Percentiles rank a stretch among this genome's conserved stretches.
phyloP scores from a whole-genome alignment of 1,140 invertebrate species.

The Drosophila lacteicornis region DNA sequence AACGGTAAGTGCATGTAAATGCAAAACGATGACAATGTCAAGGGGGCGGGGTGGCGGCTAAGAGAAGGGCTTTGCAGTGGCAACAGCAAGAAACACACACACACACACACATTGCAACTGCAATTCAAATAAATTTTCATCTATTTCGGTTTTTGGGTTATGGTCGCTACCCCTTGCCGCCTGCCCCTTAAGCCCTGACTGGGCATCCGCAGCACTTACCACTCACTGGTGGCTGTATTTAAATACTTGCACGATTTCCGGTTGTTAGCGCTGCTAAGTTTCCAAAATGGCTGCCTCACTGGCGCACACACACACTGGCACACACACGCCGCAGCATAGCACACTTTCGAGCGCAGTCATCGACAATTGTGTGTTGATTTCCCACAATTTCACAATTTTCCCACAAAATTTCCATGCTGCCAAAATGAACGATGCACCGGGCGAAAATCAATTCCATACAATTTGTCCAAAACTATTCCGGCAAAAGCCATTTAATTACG shows the following conservation, averaged over 20 bases:
- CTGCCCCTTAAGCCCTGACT: neutral
- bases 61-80: neutral
- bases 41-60: neutral
- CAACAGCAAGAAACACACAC: conserved; percentile 3
- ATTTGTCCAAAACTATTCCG: conserved; percentile 9
- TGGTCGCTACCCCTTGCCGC: conserved; percentile 29
- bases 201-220: conserved; percentile 60
- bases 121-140: conserved; percentile 77
- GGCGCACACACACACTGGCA: conserved; percentile 13
- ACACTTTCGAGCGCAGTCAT: conserved; percentile 55
- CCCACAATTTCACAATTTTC: conserved; percentile 31
- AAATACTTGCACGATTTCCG: conserved; percentile 82
- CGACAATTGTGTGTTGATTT: conserved; percentile 34
- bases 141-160: conserved; percentile 77
- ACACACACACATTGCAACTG: conserved; percentile 22
- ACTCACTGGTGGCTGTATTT: conserved; percentile 63
- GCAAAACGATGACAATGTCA: conserved; percentile 56
- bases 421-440: conserved; percentile 12
- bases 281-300: conserved; percentile 71
- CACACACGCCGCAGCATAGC: conserved; percentile 37
- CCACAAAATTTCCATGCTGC: conserved; percentile 11
- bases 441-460: conserved; percentile 15
- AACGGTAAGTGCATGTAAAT: conserved; percentile 82
- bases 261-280: conserved; percentile 75
- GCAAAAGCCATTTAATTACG: conserved; percentile 7